Evolutionary conservation across 1,140 invertebrate species (phyloP).

Genomic region (Camponotus pennsylvanicus): DNA sequence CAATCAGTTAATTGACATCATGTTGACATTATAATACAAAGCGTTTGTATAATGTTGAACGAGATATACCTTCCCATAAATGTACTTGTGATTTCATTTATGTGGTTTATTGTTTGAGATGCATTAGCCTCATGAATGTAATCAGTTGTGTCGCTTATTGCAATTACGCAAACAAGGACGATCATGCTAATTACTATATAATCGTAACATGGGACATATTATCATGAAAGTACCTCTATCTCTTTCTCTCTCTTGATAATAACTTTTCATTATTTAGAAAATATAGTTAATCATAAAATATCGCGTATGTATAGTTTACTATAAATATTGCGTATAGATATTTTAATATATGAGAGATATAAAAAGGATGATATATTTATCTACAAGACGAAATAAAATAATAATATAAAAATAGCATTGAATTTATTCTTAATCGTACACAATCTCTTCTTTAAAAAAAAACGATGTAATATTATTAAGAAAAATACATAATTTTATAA

Average conservation of each 20-base stretch:
- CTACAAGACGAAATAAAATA: neutral
- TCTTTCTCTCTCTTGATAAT: conserved; percentile 23
- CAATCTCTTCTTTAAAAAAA: too few species aligned
- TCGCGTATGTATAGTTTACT: too few species aligned
- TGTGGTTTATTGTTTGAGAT: conserved; percentile 43
- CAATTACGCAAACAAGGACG: conserved; percentile 32
- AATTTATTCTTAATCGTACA: neutral
- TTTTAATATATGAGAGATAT: neutral
- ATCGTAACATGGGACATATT: neutral
- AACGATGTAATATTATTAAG: too few species aligned
- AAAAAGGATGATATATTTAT: neutral
- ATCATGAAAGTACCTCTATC: conserved; percentile 12
- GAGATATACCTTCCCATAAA: conserved; percentile 23
- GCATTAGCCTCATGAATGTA: conserved; percentile 39
- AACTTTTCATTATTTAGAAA: conserved; percentile 21
- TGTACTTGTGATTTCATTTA: conserved; percentile 50
- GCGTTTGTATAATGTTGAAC: conserved; percentile 11
- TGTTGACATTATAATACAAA: conserved; percentile 34
- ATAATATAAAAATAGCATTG: neutral
- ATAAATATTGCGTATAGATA: neutral
- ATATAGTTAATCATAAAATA: conserved; percentile 2
- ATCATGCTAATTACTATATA: conserved; percentile 1
- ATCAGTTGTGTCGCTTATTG: conserved; percentile 35
- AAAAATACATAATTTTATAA: too few species aligned
- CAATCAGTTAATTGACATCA: conserved; percentile 23